phyloP scores from a whole-genome alignment of 2,888 invertebrate genomes.

The Aleiodes alternator region DNA sequence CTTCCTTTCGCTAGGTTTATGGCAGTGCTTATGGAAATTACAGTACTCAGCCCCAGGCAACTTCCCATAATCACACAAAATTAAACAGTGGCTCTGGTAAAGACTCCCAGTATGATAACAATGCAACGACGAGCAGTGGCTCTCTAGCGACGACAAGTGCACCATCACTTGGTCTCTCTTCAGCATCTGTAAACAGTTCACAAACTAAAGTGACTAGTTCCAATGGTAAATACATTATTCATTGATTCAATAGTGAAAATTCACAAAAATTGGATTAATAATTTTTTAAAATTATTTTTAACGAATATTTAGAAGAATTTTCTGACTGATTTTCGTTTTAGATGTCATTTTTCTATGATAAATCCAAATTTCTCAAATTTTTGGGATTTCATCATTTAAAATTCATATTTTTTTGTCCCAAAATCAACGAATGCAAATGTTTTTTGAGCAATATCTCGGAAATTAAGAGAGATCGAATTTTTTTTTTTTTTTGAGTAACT shows the following conservation, averaged over 20 bases:
- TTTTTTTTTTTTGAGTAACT: too few species aligned
- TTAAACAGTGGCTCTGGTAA: slow-evolving; percentile 68
- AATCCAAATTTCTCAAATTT: too few species aligned
- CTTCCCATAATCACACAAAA: slow-evolving; percentile 71
- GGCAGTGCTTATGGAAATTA: slow-evolving; percentile 69
- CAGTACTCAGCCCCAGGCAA: slow-evolving; percentile 67
- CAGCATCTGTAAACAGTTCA: slow-evolving; percentile 69
- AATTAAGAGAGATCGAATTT: too few species aligned
- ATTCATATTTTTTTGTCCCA: too few species aligned
- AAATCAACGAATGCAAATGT: not conserved
- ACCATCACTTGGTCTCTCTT: slow-evolving; percentile 69
- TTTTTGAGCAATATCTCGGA: too few species aligned
- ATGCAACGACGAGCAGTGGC: slow-evolving; percentile 68
- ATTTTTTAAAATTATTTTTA: too few species aligned
- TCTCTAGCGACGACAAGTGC: slow-evolving; percentile 69
- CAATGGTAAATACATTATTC: slow-evolving; percentile 61
- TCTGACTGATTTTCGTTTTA: too few species aligned
- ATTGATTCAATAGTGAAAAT: not conserved
- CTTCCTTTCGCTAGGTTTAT: slow-evolving; percentile 60
- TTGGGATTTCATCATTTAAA: too few species aligned
- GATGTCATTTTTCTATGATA: too few species aligned
- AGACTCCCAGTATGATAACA: slow-evolving; percentile 71
- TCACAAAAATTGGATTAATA: not conserved
- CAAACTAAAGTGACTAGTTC: slow-evolving; percentile 73
- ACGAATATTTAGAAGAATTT: too few species aligned